Evolutionary conservation across 1,140 invertebrate species (phyloP).

Genomic region (Lasioglossum albipes): DNA sequence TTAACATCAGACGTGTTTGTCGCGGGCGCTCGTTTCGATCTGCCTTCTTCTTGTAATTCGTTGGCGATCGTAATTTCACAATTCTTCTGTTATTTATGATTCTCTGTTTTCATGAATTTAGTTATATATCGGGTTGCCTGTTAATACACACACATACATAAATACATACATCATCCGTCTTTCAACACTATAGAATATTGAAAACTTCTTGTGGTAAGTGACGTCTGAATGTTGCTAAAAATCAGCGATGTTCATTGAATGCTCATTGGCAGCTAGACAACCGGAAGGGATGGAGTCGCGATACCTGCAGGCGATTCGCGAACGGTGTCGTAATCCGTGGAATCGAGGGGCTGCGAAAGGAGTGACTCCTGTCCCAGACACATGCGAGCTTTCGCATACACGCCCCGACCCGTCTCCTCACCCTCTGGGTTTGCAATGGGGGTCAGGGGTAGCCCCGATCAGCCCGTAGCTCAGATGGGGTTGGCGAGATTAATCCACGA

Average conservation of each 20-base stretch:
- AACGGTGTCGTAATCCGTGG: constrained; percentile 64
- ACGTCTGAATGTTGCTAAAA: too few species aligned
- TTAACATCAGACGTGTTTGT: too few species aligned
- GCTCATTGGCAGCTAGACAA: neutral
- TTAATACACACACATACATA: too few species aligned
- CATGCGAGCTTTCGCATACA: constrained; percentile 65
- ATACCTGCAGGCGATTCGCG: constrained; percentile 30
- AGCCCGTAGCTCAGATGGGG: constrained; percentile 46
- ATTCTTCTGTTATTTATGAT: too few species aligned
- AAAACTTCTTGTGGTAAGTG: too few species aligned
- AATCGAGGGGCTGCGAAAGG: constrained; percentile 56
- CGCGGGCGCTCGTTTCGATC: too few species aligned
- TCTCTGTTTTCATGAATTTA: too few species aligned
- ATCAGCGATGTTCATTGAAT: neutral
- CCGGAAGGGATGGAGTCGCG: neutral
- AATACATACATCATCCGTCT: too few species aligned
- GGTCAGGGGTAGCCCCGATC: constrained; percentile 56
- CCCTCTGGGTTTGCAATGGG: constrained; percentile 47
- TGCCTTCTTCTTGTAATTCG: too few species aligned
- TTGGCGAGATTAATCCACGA: constrained; percentile 75
- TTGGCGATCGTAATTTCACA: too few species aligned
- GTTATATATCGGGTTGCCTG: too few species aligned
- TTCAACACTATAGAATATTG: too few species aligned
- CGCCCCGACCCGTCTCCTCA: constrained; percentile 6
- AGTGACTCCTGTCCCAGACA: constrained; percentile 70